A percentile compares a stretch with the other conserved stretches of the same genome.
These are phyloP conservation scores for Scolanthus callimorphus DNA, from an alignment of 92 coral and sea anemone species.

Conservation along the genomic window DNA sequence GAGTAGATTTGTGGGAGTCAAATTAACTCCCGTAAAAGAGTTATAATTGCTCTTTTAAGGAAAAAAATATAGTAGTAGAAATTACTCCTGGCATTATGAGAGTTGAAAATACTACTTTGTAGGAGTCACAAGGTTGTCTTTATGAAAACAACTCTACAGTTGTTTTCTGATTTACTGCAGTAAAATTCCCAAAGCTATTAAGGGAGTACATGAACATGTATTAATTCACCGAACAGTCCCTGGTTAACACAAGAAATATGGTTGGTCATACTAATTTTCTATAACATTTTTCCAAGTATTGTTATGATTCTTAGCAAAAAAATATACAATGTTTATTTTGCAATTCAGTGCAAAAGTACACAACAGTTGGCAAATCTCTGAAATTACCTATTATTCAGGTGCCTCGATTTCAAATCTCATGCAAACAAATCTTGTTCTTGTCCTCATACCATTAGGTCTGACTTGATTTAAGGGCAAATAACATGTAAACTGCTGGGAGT, in stretches of 20 bases:
- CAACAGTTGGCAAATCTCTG: background rate
- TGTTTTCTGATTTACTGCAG: no score
- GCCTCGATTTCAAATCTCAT: slow-evolving; percentile 45
- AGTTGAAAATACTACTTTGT: slow-evolving; percentile 2
- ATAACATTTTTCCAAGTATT: no score
- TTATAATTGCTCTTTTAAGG: slow-evolving; percentile 6
- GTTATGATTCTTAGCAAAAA: no score
- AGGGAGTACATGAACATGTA: background rate
- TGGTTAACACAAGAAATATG: background rate
- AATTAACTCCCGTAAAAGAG: slow-evolving; percentile 15
- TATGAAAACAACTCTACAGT: background rate
- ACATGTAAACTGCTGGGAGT: slow-evolving; percentile 40
- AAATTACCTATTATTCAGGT: background rate
- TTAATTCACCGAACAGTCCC: background rate
- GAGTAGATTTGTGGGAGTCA: slow-evolving; percentile 18
- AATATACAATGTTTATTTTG: no score
- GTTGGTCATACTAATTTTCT: background rate
- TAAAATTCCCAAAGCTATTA: no score
- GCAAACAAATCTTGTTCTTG: slow-evolving; percentile 36
- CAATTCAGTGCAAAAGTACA: no score
- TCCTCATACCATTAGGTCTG: slow-evolving; percentile 38
- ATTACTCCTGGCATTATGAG: slow-evolving; percentile 1
- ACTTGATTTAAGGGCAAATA: slow-evolving; percentile 45
- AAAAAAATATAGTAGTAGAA: background rate
- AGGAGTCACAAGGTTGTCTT: slow-evolving; percentile 5